Evolutionary conservation across 2,888 invertebrate genomes (phyloP), one percentile per base, ranked within the genome.

Genomic region (Calameuta pallipes): DNA sequence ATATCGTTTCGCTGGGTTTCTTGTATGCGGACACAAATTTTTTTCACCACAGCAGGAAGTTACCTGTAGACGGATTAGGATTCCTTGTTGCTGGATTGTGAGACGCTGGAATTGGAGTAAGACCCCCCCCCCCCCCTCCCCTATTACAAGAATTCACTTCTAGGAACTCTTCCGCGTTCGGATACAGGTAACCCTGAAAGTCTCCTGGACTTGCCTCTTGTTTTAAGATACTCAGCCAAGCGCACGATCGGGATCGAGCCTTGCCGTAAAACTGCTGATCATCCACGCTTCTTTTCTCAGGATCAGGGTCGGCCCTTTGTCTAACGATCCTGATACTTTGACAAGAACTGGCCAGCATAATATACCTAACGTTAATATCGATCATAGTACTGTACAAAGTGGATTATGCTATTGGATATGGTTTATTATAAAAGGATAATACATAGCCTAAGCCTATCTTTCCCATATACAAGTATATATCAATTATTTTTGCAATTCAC

Each of bases 141-240:
- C 75, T 6, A 4, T 68, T 30, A n/a, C 33, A 30, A 31, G 30
- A 30, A 11, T 68, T 30, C 69, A 71, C 78, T 78, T 80, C 80
- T 70, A 41, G 73, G 78, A 80, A 80, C 73, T 78, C 78, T 78
- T 76, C 78, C 78, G 70, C 15, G 56, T 56, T 56, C 9, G 23
- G 23, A 23, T 56, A 9, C 56, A 56, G 56, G 56, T 56, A 56
- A 56, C 56, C 56, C 23, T 56, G 23, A 56, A 56, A 56, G 23
- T 56, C 56, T 41, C 35, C 74, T 74, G 41, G 36, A 70, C 41
- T 41, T 23, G 37, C 30, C 76, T 76, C 79, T 75, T 73, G 69
- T 80, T 75, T 76, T 76, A 75, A 71, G 70, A 70, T 33, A 74
- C 74, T n/a, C 74, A 78, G 30, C 76, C 78, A 74, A 76, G 78